Evolutionary conservation across 1,140 invertebrate genomes (phyloP).

Genomic region (Drosophila cardini): DNA sequence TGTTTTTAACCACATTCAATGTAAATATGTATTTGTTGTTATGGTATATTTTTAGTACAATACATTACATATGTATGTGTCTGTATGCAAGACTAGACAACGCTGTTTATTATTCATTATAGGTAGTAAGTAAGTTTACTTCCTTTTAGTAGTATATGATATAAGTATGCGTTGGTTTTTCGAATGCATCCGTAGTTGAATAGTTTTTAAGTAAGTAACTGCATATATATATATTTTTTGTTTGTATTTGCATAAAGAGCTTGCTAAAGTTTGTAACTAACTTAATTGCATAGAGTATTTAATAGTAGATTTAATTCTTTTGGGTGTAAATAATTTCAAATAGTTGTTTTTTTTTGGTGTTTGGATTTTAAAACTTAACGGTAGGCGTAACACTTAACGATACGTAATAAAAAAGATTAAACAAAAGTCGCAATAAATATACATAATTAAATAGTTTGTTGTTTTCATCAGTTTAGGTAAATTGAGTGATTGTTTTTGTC

Average conservation of each 20-base stretch:
- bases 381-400: conserved; percentile 74
- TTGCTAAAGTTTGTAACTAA: conserved; percentile 64
- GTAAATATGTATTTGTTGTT: conserved; percentile 82
- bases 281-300: conserved; percentile 72
- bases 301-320: conserved; percentile 44
- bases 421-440: conserved; percentile 58
- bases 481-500: conserved; percentile 78
- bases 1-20: conserved; percentile 77
- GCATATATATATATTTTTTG: conserved; percentile 40
- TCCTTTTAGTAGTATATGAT: conserved; percentile 52
- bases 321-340: conserved; percentile 68
- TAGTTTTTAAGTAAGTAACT: conserved; percentile 64
- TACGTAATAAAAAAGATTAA: conserved; percentile 41
- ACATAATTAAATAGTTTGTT: conserved; percentile 38
- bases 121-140: conserved; percentile 56
- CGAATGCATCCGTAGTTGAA: conserved; percentile 50
- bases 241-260: conserved; percentile 48
- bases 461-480: conserved; percentile 56
- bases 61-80: conserved; percentile 31
- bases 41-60: conserved; percentile 63
- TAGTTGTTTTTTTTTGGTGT: conserved; percentile 40
- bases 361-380: conserved; percentile 68
- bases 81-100: conserved; percentile 22
- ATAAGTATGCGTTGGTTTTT: conserved; percentile 51
- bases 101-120: conserved; percentile 49